Base-by-base conservation (phyloP, 2,888 invertebrate species). In the Leucoptera coffeella region DNA sequence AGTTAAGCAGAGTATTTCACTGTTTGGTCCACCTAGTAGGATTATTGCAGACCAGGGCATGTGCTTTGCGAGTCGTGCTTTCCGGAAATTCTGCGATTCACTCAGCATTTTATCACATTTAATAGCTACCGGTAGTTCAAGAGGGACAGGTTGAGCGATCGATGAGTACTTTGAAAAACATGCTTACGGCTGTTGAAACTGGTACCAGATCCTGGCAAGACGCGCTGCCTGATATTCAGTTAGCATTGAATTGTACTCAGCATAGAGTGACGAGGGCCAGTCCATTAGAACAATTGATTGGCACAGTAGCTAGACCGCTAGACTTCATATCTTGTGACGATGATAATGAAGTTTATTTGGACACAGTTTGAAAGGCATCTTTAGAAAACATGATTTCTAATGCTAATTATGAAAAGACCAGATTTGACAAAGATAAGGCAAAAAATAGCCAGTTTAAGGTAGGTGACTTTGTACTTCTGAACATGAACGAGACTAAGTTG, bases 391-490 rank as follows among this genome's bases (percentile, higher is more conserved):
- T 20, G 11, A 4, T 10, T n/a, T 10, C n/a, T 6, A 4, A n/a
- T 6, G 23, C 23, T 23, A 11, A 11, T 12, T 23, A 12, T 11
- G 15, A 27, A 5, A 15, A 12, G 8, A 4, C 14, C 6, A 14
- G 30, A 10, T 32, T 31, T 17, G 35, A 36, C 24, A 11, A 21
- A 0, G 33, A 35, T 3, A 25, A 23, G 17, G 36, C 34, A 1
- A 26, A 2, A 22, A 27, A 33, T 5, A 33, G 26, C 25, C 32
- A 32, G 3, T 40, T 37, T 24, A 21, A 27, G 0, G 8, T 25
- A 10, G 38, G 40, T 2, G 37, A 38, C 8, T 39, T 17, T 12
- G 38, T 40, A 0, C 37, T 39, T 21, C 9, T 35, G 11, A 35
- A 39, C 30, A 25, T 23, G 12, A 15, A 24, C 9, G 39, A 41